phyloP scores from a whole-genome alignment of 2,113 vertebrate genomes.

The Clupea harengus region DNA sequence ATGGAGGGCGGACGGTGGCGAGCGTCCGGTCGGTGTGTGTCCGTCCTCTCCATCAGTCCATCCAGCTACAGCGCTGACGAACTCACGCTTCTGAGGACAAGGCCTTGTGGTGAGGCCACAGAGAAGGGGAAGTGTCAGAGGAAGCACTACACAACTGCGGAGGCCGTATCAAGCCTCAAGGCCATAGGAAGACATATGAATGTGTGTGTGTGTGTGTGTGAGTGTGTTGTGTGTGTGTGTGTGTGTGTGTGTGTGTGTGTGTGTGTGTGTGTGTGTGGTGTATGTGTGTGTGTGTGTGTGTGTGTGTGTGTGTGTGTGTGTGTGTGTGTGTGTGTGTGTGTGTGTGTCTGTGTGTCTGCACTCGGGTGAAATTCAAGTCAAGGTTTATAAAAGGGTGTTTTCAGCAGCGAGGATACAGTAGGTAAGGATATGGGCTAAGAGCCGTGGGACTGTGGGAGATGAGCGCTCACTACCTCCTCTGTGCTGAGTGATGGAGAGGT shows the following conservation, averaged over 20 bases:
- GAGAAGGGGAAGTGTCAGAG: background rate
- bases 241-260: background rate
- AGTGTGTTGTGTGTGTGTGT: background rate
- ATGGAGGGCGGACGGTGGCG: background rate
- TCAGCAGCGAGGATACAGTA: background rate
- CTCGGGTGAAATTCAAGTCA: background rate
- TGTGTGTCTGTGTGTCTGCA: too few species aligned
- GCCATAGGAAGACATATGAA: slow-evolving; percentile 44
- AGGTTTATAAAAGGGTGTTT: background rate
- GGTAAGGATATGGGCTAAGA: background rate
- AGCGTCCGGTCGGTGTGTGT: background rate
- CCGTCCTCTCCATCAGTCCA: background rate
- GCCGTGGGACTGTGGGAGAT: background rate
- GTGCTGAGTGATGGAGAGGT: background rate
- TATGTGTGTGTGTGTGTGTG: too few species aligned
- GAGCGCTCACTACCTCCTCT: background rate
- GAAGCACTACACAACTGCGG: slow-evolving; percentile 24
- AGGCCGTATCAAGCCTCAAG: slow-evolving; percentile 32
- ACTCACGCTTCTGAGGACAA: background rate
- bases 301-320: too few species aligned
- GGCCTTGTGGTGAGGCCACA: background rate
- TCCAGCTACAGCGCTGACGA: background rate
- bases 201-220: background rate
- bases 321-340: too few species aligned
- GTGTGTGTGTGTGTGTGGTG: background rate